These are phyloP conservation scores for Watsonalla cultraria DNA, from an alignment of 2,888 invertebrate species.

Conservation along the genomic window DNA sequence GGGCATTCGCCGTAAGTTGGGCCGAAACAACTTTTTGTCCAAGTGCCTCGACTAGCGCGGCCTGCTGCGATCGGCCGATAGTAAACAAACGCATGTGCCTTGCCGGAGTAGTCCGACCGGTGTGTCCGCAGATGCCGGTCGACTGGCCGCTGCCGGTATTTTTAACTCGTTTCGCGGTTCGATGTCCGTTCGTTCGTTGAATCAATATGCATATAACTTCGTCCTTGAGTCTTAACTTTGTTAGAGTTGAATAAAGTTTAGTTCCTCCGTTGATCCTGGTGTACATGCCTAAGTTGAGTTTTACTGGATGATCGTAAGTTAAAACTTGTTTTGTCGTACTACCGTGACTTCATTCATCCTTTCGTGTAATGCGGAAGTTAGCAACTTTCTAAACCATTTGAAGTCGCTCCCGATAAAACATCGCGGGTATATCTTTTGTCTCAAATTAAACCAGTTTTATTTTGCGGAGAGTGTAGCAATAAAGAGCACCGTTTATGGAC, in stretches of 20 bases:
- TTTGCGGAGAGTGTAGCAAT: slow-evolving; percentile 43
- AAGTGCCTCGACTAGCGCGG: slow-evolving; percentile 18
- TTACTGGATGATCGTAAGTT: slow-evolving; percentile 50
- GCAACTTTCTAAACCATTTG: slow-evolving; percentile 49
- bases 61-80: slow-evolving; percentile 56
- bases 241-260: slow-evolving; percentile 47
- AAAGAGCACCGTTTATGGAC: slow-evolving; percentile 53
- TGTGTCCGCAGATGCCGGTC: slow-evolving; percentile 73
- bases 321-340: slow-evolving; percentile 47
- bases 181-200: slow-evolving; percentile 72
- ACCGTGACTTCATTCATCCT: slow-evolving; percentile 33
- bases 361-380: slow-evolving; percentile 30
- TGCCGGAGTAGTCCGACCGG: slow-evolving; percentile 68
- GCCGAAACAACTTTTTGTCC: slow-evolving; percentile 38
- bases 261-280: slow-evolving; percentile 30
- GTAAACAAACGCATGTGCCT: slow-evolving; percentile 77
- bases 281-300: slow-evolving; percentile 36
- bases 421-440: slow-evolving; percentile 31
- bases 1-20: slow-evolving; percentile 76
- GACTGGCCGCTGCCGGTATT: slow-evolving; percentile 66
- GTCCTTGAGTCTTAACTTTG: slow-evolving; percentile 60
- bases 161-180: slow-evolving; percentile 77
- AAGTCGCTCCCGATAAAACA: slow-evolving; percentile 36
- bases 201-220: slow-evolving; percentile 70
- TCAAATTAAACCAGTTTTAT: slow-evolving; percentile 39